A percentile compares a stretch with the other conserved stretches of the same genome.
Evolutionary conservation across 23 tunicate species (phyloP).

Genomic region (Aplidium turbinatum): DNA sequence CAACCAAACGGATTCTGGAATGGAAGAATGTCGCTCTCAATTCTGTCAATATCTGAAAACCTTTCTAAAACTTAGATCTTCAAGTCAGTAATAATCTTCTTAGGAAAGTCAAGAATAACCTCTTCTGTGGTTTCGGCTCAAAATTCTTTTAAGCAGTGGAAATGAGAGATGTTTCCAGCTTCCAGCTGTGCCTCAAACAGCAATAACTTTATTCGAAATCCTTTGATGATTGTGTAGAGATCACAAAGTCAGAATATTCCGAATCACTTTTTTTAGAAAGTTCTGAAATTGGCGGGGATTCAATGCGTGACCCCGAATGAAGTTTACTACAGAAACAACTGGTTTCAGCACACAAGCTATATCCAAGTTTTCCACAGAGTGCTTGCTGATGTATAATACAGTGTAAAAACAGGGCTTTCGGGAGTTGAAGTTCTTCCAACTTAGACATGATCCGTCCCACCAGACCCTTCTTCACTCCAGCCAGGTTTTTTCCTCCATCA

Average conservation of each 20-base stretch:
- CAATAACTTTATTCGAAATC: slow-evolving; percentile 41
- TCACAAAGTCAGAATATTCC: slow-evolving; percentile 42
- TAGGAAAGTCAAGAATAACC: slow-evolving; percentile 32
- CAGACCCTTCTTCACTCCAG: slow-evolving; percentile 56
- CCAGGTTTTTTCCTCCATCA: slow-evolving; percentile 49
- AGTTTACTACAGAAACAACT: slow-evolving; percentile 41
- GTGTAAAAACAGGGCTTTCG: slow-evolving; percentile 37
- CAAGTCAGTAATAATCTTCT: slow-evolving; percentile 43
- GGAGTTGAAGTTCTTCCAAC: slow-evolving; percentile 66
- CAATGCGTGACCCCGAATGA: slow-evolving; percentile 45
- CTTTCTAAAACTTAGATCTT: slow-evolving; percentile 30
- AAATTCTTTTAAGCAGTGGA: slow-evolving; percentile 29
- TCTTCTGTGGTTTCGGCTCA: slow-evolving; percentile 42
- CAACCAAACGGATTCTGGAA: slow-evolving; percentile 50
- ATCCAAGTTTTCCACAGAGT: slow-evolving; percentile 45
- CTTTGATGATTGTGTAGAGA: slow-evolving; percentile 47
- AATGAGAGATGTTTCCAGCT: slow-evolving; percentile 39
- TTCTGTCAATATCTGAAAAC: slow-evolving; percentile 45
- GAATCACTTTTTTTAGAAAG: slow-evolving; percentile 35
- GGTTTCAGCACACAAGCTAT: slow-evolving; percentile 51
- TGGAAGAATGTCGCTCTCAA: slow-evolving; percentile 36
- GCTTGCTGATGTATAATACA: slow-evolving; percentile 47
- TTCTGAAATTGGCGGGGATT: slow-evolving; percentile 48
- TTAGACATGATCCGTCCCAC: slow-evolving; percentile 44
- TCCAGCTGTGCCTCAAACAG: slow-evolving; percentile 41